Base-by-base conservation (phyloP, 2,888 invertebrate species). In the Tetranychus truncatus region DNA sequence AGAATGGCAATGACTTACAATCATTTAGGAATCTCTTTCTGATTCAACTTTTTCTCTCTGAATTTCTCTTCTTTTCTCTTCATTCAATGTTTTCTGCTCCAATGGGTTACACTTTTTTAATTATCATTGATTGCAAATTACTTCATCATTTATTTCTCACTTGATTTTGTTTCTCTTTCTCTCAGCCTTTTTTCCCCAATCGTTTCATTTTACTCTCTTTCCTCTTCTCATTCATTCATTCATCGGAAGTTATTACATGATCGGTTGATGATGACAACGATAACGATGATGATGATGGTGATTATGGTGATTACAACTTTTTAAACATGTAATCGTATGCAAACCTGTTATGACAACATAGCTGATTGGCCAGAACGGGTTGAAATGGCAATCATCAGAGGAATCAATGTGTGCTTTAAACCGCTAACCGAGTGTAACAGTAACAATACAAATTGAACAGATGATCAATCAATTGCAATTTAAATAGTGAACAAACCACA, bases 131-230 rank as follows among this genome's bases (percentile, higher is more conserved):
- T 55, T 15, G 55, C 15, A 55, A 55, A 55, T 69, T 69, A 69
- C 34, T 69, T 69, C 21, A 55, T 55, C 55, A 21, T 24, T 69
- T 21, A 11, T 20, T 24, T 20, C 69, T 7, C n/a, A 20, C 6
- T 18, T 24, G 11, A 20, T 21, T 24, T 69, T 24, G 18, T 21
- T 21, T 69, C 69, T 69, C 69, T 69, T 21, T 69, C 9, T 69
- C 69, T 67, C 67, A 18, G 18, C n/a, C 67, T 67, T n/a, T 67
- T n/a, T 67, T n/a, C 18, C 67, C 18, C 67, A 18, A 11, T 67
- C 67, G 9, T n/a, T 67, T n/a, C n/a, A 11, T 67, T n/a, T 67
- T n/a, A 18, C 67, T 67, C 67, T 67, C 67, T 67, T n/a, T 67
- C 67, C n/a, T n/a, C 21, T 11, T 69, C 69, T 55, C 15, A 15